Evolutionary conservation across 2,888 invertebrate genomes (phyloP).

Genomic region (Eupithecia inturbata): DNA sequence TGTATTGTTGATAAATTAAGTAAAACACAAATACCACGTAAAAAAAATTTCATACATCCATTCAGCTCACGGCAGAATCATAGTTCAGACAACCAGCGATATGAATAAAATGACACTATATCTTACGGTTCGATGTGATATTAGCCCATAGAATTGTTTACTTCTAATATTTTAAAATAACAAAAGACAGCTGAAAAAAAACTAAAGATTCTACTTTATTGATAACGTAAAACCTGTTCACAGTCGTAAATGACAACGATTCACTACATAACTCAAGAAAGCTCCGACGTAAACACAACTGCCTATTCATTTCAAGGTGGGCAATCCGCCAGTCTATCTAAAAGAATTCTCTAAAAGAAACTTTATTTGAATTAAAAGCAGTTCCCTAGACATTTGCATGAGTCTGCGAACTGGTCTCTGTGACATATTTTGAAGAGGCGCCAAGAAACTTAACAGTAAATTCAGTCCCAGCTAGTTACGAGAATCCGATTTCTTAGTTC

Average conservation of each 20-base stretch:
- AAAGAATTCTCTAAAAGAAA: conserved; percentile 43
- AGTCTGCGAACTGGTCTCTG: conserved; percentile 43
- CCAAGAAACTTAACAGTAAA: conserved; percentile 53
- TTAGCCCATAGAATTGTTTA: neutral
- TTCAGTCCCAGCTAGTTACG: conserved; percentile 34
- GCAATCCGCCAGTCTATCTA: conserved; percentile 37
- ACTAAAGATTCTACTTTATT: neutral
- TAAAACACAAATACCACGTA: no score
- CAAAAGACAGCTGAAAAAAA: neutral
- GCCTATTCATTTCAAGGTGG: conserved; percentile 35
- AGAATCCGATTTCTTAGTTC: conserved; percentile 23
- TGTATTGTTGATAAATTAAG: no score
- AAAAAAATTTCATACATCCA: no score
- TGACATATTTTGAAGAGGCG: conserved; percentile 54
- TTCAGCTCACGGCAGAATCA: no score
- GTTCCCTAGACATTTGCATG: conserved; percentile 51
- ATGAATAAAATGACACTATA: no score
- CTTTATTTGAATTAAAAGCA: conserved; percentile 56
- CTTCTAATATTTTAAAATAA: neutral
- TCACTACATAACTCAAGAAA: conserved; percentile 19
- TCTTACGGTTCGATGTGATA: no score
- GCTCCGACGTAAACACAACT: conserved; percentile 30
- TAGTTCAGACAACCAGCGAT: no score
- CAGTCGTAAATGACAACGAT: conserved; percentile 1
- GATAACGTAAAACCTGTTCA: neutral